These are phyloP conservation scores for Eupsilia transversa DNA, from an alignment of 2,888 invertebrate species.

Conservation along the genomic window DNA sequence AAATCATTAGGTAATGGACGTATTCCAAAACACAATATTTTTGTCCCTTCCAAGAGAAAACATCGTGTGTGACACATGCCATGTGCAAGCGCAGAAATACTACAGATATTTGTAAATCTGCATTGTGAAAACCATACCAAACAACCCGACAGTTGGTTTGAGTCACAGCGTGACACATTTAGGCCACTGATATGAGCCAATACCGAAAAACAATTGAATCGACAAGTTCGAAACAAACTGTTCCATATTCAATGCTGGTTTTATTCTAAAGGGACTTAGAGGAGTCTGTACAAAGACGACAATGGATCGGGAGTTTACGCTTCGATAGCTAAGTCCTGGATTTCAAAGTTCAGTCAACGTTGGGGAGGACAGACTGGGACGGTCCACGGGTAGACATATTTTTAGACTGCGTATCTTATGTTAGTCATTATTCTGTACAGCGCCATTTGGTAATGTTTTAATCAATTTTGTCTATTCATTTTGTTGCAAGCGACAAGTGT, in stretches of 20 bases:
- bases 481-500: constrained; percentile 34
- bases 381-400: constrained; percentile 83
- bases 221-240: neutral
- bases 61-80: constrained; percentile 56
- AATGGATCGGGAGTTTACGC: constrained; percentile 43
- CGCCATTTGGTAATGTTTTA: constrained; percentile 63
- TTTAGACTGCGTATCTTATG: constrained; percentile 80
- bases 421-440: constrained; percentile 79
- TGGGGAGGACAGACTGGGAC: constrained; percentile 74
- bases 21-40: constrained; percentile 5
- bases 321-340: constrained; percentile 31
- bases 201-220: constrained; percentile 57
- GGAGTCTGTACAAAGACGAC: neutral
- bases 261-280: neutral
- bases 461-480: constrained; percentile 64
- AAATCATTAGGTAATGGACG: neutral
- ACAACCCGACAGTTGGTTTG: constrained; percentile 74
- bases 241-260: constrained; percentile 34
- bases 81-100: constrained; percentile 50
- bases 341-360: constrained; percentile 68
- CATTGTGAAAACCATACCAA: constrained; percentile 70
- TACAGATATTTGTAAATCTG: constrained; percentile 63
- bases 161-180: constrained; percentile 85
- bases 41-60: constrained; percentile 41
- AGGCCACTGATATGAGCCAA: constrained; percentile 77